Evolutionary conservation across 2,888 invertebrate genomes (phyloP).

Genomic region (Polylopha cassiicola): DNA sequence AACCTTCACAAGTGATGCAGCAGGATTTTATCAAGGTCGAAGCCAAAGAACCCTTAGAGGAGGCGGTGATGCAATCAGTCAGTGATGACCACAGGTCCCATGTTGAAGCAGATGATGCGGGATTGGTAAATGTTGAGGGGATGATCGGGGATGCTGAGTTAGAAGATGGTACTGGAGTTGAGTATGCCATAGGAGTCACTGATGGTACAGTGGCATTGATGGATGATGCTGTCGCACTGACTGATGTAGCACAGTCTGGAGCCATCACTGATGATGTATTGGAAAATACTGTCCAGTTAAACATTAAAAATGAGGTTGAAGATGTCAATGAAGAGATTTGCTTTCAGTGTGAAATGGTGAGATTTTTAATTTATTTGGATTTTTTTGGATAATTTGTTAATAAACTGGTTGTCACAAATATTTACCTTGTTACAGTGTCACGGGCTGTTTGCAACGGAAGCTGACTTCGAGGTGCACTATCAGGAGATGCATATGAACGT

Average conservation of each 20-base stretch:
- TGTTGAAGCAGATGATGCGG: background rate
- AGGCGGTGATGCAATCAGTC: no score
- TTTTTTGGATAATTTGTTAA: no score
- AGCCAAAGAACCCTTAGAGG: background rate
- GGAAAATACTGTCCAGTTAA: no score
- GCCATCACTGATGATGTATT: no score
- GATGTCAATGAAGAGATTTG: constrained; percentile 11
- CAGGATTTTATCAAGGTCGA: no score
- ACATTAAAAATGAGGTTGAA: background rate
- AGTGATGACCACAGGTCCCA: no score
- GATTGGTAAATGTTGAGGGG: constrained; percentile 2
- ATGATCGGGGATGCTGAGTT: background rate
- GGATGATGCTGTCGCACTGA: no score
- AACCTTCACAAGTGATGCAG: no score
- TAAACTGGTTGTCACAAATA: no score
- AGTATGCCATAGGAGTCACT: no score
- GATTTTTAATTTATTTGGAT: background rate
- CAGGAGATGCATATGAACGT: constrained; percentile 12
- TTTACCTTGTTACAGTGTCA: constrained; percentile 8
- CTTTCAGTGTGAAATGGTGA: constrained; percentile 19
- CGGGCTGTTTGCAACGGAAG: constrained; percentile 15
- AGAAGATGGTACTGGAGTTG: constrained; percentile 4
- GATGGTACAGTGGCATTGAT: no score
- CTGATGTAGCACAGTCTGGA: no score
- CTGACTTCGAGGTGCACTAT: constrained; percentile 18